phyloP scores from a whole-genome alignment of 2,113 vertebrate genomes.

The Galeopterus variegatus region DNA sequence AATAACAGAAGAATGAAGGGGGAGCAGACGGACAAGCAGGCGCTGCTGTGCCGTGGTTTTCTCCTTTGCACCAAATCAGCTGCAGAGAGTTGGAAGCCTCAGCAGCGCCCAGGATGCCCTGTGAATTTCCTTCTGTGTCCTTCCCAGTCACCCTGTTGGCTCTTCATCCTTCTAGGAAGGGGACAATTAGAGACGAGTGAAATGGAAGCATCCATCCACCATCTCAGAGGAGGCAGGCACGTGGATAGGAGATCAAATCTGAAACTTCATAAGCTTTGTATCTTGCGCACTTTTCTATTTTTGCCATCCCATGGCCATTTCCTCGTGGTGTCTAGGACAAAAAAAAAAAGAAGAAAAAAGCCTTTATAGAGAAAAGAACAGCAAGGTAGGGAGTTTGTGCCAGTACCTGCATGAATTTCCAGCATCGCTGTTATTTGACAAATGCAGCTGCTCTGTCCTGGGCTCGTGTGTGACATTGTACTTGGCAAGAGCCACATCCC shows the following conservation, averaged over 20 bases:
- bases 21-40: no score
- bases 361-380: neutral
- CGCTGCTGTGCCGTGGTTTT: neutral
- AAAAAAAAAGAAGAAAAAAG: neutral
- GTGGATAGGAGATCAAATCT: fast-evolving
- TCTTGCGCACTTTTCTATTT: neutral
- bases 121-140: neutral
- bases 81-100: neutral
- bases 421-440: neutral
- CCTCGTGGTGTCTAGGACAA: neutral
- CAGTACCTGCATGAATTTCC: neutral
- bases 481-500: neutral
- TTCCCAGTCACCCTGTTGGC: no score
- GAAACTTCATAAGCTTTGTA: neutral
- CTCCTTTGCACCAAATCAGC: neutral
- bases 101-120: neutral
- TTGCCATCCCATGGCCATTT: neutral
- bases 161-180: neutral
- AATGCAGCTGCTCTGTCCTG: neutral
- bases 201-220: neutral
- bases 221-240: neutral
- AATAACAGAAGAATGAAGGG: neutral
- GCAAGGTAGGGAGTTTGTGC: neutral
- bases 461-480: neutral
- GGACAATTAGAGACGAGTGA: neutral